phyloP scores from a whole-genome alignment of 1,140 invertebrate genomes.

The Drosophila leontia region DNA sequence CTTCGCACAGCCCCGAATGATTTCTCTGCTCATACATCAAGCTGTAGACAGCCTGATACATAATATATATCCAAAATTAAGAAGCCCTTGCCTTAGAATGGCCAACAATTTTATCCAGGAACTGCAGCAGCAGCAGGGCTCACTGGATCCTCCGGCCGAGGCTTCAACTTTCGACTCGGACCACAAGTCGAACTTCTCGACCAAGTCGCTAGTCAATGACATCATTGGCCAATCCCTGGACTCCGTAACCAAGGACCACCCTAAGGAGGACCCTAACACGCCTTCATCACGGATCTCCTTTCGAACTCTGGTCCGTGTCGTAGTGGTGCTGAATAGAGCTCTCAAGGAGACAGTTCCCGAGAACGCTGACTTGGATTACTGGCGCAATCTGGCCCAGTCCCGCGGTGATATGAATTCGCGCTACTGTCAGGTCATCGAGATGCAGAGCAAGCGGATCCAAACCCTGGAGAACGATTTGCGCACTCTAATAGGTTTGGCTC shows the following conservation, averaged over 20 bases:
- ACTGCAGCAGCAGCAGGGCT: neutral
- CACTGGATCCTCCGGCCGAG: neutral
- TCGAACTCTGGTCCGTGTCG: slow-evolving; percentile 27
- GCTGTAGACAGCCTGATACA: neutral
- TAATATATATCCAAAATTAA: slow-evolving; percentile 28
- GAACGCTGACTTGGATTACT: slow-evolving; percentile 31
- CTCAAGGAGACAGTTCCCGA: neutral
- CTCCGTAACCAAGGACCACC: neutral
- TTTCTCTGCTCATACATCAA: neutral
- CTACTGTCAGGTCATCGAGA: slow-evolving; percentile 32
- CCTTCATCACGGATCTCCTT: slow-evolving; percentile 14
- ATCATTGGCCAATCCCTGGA: slow-evolving; percentile 9
- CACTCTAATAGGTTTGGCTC: slow-evolving; percentile 42
- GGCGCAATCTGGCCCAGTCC: slow-evolving; percentile 45
- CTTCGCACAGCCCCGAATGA: neutral
- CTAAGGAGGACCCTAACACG: neutral
- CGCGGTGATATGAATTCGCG: slow-evolving; percentile 29
- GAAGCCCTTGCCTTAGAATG: slow-evolving; percentile 4
- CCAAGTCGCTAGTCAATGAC: slow-evolving; percentile 10
- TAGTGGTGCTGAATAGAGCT: slow-evolving; percentile 23
- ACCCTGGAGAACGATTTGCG: slow-evolving; percentile 39
- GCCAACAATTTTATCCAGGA: slow-evolving; percentile 13
- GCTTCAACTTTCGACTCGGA: neutral
- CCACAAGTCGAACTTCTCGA: neutral
- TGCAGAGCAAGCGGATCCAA: slow-evolving; percentile 47